Percentiles rank a stretch among this genome's conserved stretches.
Evolutionary conservation across 2,888 invertebrate species (phyloP).

Genomic region (Epinotia nisella): DNA sequence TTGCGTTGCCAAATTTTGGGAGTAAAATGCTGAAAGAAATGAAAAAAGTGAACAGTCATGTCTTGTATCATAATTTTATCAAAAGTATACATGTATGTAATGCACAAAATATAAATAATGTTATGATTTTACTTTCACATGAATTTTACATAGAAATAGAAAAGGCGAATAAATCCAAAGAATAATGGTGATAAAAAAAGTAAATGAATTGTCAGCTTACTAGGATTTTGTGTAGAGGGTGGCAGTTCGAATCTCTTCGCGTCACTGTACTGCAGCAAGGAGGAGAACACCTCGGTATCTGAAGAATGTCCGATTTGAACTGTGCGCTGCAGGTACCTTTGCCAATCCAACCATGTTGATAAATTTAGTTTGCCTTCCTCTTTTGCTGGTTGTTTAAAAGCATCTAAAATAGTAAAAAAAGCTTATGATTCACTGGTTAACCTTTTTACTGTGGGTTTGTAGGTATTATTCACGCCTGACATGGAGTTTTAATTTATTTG

Average conservation of each 20-base stretch:
- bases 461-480: no score
- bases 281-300: slow-evolving; percentile 72
- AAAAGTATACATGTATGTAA: not conserved
- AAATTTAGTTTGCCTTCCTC: slow-evolving; percentile 56
- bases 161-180: not conserved
- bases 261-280: slow-evolving; percentile 78
- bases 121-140: not conserved
- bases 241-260: slow-evolving; percentile 78
- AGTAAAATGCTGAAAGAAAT: slow-evolving; percentile 64
- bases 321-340: slow-evolving; percentile 75
- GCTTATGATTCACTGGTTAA: no score
- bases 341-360: slow-evolving; percentile 77
- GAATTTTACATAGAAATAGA: not conserved
- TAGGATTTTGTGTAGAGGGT: slow-evolving; percentile 67
- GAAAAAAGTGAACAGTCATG: slow-evolving; percentile 10
- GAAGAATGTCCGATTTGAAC: slow-evolving; percentile 76
- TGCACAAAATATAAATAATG: not conserved
- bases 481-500: no score
- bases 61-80: not conserved
- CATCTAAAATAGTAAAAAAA: slow-evolving; percentile 51
- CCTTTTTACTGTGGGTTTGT: no score
- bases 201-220: slow-evolving; percentile 59
- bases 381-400: slow-evolving; percentile 44
- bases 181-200: not conserved
- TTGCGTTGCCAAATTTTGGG: slow-evolving; percentile 59